Percentiles rank a stretch among this genome's conserved stretches.
Evolutionary conservation across 1,140 invertebrate species (phyloP).

Genomic region (Penaeus japonicus): DNA sequence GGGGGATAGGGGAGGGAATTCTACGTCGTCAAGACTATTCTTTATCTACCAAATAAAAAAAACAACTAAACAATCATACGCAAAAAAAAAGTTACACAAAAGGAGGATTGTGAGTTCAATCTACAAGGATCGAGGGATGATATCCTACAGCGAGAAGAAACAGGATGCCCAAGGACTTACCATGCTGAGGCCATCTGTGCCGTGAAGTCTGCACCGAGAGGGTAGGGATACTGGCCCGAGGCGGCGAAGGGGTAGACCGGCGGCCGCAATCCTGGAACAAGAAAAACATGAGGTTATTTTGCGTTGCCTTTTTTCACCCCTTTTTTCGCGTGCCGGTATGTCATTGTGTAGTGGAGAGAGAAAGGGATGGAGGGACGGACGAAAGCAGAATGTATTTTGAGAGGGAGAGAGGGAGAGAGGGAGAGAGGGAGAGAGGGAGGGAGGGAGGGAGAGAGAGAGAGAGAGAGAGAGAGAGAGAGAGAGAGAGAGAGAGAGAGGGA

Average conservation of each 20-base stretch:
- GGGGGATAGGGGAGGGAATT: background rate
- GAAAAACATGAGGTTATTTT: background rate
- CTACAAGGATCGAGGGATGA: too few relatives aligned
- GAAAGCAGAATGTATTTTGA: background rate
- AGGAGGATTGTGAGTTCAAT: too few relatives aligned
- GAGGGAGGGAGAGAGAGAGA: background rate
- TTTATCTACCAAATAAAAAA: too few relatives aligned
- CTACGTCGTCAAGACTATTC: too few relatives aligned
- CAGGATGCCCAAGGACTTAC: constrained; percentile 71
- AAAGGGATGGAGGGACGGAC: background rate
- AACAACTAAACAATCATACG: too few relatives aligned
- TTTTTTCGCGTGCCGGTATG: background rate
- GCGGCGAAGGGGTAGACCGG: constrained; percentile 88
- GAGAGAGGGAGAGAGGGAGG: background rate
- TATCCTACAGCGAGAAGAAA: too few relatives aligned
- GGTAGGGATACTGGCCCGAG: constrained; percentile 86
- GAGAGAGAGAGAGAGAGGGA: background rate
- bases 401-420: background rate
- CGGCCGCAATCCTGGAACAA: constrained; percentile 79
- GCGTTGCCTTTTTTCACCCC: background rate
- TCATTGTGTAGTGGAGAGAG: background rate
- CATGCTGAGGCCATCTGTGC: constrained; percentile 89
- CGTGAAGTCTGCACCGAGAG: constrained; percentile 89
- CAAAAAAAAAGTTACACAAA: too few relatives aligned
- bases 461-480: background rate